A percentile compares a stretch with the other conserved stretches of the same genome.
phyloP scores from a whole-genome alignment of 2,888 invertebrate genomes.

The Ctena decussata region DNA sequence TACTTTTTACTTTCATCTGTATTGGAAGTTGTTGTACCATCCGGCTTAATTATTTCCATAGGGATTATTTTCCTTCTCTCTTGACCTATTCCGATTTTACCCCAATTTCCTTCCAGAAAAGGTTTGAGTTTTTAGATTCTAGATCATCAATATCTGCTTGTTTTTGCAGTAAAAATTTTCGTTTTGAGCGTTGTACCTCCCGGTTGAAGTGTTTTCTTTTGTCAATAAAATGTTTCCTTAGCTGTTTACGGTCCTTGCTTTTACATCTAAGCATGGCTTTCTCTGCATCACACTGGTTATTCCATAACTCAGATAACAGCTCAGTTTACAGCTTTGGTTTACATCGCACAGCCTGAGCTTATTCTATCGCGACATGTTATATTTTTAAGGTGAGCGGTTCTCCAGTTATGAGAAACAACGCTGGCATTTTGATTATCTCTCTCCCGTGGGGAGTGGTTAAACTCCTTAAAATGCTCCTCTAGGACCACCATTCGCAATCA shows the following conservation, averaged over 20 bases:
- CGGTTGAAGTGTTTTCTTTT: background rate
- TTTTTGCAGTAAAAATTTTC: background rate
- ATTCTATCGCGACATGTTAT: background rate
- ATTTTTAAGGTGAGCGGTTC: background rate
- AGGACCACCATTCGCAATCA: too few relatives aligned
- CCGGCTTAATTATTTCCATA: background rate
- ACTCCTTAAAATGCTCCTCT: too few relatives aligned
- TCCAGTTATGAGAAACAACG: background rate
- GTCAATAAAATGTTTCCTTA: background rate
- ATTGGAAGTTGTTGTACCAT: background rate
- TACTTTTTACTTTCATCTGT: too few relatives aligned
- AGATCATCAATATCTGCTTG: background rate
- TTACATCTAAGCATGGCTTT: slow-evolving; percentile 4
- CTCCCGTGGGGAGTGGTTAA: background rate
- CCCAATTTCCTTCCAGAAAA: background rate
- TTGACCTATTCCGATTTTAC: background rate
- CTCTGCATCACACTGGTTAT: slow-evolving; percentile 8
- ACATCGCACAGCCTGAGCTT: background rate
- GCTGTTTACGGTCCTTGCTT: background rate
- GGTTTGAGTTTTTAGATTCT: background rate
- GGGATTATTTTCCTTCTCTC: slow-evolving; percentile 5
- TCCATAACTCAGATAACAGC: slow-evolving; percentile 12
- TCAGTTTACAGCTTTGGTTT: slow-evolving; percentile 14
- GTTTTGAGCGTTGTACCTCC: background rate
- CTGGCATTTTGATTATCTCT: background rate